Evolutionary conservation across 2,888 invertebrate genomes (phyloP), one percentile per base, ranked within the genome.

Genomic region (Dexiosoma caninum): DNA sequence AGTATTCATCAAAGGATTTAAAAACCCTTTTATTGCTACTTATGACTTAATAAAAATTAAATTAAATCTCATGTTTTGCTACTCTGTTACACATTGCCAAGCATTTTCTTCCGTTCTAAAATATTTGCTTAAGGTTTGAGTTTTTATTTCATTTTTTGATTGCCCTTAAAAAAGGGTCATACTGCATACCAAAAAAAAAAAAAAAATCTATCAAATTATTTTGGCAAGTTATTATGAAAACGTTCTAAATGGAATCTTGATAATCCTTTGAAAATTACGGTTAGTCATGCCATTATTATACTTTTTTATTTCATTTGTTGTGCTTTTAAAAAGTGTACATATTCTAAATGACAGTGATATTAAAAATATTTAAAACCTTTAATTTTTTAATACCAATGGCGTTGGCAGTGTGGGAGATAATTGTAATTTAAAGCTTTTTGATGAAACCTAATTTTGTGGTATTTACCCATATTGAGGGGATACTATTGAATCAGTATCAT

Each of bases 1-100:
- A 71, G 42, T 51, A 67, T 27, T 72, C 14, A 59, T 49, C 76
- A 69, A 21, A 42, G 69, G 77, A 64, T 74, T 69, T 69, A 64
- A 72, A 81, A 62, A 62, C 64, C 72, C 72, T 74, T 77, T 81
- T 77, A 77, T 81, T 69, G 67, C 67, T 69, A 64, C 77, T 81
- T 81, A 81, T 74, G 77, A 77, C 57, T 64, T 72, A 69, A 69
- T 81, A 74, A 81, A 77, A 74, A 81, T 77, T 81, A 74, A 81
- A 81, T 81, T 81, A 81, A 77, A 77, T 14, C 64, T 44, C 64
- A 72, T 10, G 49, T 81, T 69, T 70, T 59, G 16, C 7, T 10
- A 27, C 23, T n/a, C 40, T 69, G 23, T 19, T 32, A 44, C 12
- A 42, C 30, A 30, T 27, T 72, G 32, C 35, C 69, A 75, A 64